Base-by-base conservation (phyloP, 2,888 invertebrate genomes). In the Protodeltote pygarga region DNA sequence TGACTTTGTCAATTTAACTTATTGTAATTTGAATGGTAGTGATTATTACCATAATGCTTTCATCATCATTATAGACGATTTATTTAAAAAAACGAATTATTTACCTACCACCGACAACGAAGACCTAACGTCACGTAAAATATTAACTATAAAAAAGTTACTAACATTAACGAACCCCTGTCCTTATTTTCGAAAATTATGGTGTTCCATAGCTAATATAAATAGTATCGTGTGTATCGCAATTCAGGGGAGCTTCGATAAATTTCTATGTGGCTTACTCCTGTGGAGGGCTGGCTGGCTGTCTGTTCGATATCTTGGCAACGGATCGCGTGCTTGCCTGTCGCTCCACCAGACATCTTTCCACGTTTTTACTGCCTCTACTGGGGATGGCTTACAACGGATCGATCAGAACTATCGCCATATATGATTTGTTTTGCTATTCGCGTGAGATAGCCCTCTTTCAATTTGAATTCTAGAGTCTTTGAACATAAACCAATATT, bases 261-360 rank as follows among this genome's bases (percentile, higher is more conserved):
- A 28, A 53, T 31, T 61, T 50, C 50, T 59, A 55, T 61, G 46
- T 49, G 39, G n/a, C n/a, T 40, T 46, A 23, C 33, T 57, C 47
- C 52, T 44, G 38, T 11, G 23, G 24, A 61, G 60, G 65, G 58
- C n/a, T n/a, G 41, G 51, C 61, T 34, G 68, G 39, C 78, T 85
- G 86, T 86, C 79, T 85, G 79, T 83, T 87, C 86, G 86, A 85
- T 85, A 80, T 70, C 85, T 73, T 82, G 81, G 89, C 88, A 88
- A 89, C 89, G 75, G 71, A 75, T 89, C 84, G 89, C 89, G 89
- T 88, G 88, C 9, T 71, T 33, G 54, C 40, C 64, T 47, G 55
- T 55, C 65, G 58, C 65, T 58, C 67, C 55, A 6, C 70, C 61
- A 76, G 76, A 79, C 81, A 79, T 84, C 83, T 83, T 81, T 82